These are phyloP conservation scores for Pelobates fuscus DNA, from an alignment of 2,113 vertebrate species.

Conservation along the genomic window DNA sequence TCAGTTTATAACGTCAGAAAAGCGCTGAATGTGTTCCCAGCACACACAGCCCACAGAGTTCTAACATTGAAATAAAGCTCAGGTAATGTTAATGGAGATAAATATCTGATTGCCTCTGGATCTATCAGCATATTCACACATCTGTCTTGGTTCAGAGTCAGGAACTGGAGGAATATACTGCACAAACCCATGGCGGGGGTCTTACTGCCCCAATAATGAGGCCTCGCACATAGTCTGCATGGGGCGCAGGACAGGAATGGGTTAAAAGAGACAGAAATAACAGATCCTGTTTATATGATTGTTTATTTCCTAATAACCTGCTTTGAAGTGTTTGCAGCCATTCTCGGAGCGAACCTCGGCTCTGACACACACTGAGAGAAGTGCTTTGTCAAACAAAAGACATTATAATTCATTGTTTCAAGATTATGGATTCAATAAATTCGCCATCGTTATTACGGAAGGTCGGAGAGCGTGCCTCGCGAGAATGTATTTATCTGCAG, in stretches of 20 bases:
- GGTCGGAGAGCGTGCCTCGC: conserved; percentile 57
- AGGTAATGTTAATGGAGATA: too few species aligned
- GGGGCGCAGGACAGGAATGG: conserved; percentile 1
- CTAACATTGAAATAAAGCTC: too few species aligned
- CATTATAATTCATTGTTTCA: conserved; percentile 70
- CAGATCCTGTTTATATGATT: background rate
- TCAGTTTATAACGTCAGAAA: too few species aligned
- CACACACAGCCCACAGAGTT: too few species aligned
- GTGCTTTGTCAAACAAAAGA: conserved; percentile 68
- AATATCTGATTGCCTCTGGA: too few species aligned
- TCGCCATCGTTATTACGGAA: conserved; percentile 67
- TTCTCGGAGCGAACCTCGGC: conserved; percentile 8
- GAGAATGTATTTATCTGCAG: conserved; percentile 65
- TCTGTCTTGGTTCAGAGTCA: too few species aligned
- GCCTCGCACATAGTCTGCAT: too few species aligned
- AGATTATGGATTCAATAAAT: conserved; percentile 72
- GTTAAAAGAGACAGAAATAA: conserved; percentile 16
- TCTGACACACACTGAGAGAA: conserved; percentile 33
- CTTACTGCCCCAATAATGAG: too few species aligned
- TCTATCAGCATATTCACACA: too few species aligned
- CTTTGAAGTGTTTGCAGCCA: conserved; percentile 17
- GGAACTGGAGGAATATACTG: too few species aligned
- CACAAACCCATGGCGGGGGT: too few species aligned
- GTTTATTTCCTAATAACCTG: conserved; percentile 26
- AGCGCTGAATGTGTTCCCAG: too few species aligned